Conservation (phyloP, 2,113 vertebrate genomes). For the Macaca mulatta region DNA sequence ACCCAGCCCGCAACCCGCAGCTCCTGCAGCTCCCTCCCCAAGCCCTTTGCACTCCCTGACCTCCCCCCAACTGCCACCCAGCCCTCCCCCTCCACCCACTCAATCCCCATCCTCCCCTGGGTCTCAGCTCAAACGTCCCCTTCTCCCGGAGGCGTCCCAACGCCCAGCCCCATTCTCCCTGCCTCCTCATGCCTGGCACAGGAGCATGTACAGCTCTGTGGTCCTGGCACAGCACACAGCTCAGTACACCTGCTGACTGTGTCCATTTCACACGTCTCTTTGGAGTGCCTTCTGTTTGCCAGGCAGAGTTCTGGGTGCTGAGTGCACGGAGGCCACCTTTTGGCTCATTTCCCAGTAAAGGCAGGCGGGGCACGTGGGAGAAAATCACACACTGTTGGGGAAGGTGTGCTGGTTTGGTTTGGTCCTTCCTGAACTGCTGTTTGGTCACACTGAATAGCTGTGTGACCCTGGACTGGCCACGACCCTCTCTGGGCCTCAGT, state of each 20-base stretch:
- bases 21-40: not conserved
- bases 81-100: not conserved
- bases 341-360: not conserved
- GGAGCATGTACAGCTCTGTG: fast-evolving
- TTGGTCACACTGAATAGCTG: not conserved
- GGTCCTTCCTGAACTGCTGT: not conserved
- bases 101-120: not conserved
- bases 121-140: not conserved
- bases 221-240: not conserved
- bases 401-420: too few species aligned
- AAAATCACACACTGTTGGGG: not conserved
- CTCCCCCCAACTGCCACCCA: not conserved
- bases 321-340: not conserved
- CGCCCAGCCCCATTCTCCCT: not conserved
- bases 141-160: not conserved
- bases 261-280: not conserved
- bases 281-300: fast-evolving
- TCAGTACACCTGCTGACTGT: fast-evolving
- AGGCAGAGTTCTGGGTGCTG: not conserved
- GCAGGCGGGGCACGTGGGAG: not conserved
- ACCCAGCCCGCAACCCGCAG: not conserved
- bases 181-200: too few species aligned
- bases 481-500: not conserved
- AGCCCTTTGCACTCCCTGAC: not conserved
- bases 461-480: not conserved